Evolutionary conservation across 2,113 vertebrate species (phyloP), one percentile per base, ranked within the genome.

Genomic region (Craseonycteris thonglongyai): DNA sequence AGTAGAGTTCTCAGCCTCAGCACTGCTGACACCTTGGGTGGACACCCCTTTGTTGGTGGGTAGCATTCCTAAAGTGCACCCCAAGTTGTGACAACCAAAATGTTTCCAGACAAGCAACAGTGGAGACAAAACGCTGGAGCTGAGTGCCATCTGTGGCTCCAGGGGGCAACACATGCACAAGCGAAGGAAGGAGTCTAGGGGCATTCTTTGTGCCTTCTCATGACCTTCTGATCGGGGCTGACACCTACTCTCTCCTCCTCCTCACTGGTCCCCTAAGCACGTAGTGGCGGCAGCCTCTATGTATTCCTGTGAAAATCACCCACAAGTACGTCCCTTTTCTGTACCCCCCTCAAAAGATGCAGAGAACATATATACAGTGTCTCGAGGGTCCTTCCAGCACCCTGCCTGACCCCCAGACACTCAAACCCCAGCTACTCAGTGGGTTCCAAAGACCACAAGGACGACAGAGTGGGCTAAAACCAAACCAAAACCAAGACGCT

Each of bases 231-330:
- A 54, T 42, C 11, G 19, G 76, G 49, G 42, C 2, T 38, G n/a
- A 13, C 0, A 19, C 1, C 0, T 2, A 18, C 0, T 76, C 15
- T 13, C 68, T 22, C 10, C 7, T 12, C 79, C 19, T 21, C 49
- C 42, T 69, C 24, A 12, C 3, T 26, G 30, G 49, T 18, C 24
- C n/a, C 72, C 54, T 33, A 40, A 78, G 28, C 18, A 66, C 66
- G 24, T 4, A 7, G 66, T 8, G 28, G 54, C 30, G 33, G 42
- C 1, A 47, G 68, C 65, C 83, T 49, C 49, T 33, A 45, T 18
- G 38, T 78, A 28, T 2, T 28, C 82, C 63, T 63, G 19, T 21
- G n/a, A 68, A n/a, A 79, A 63, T 28, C 2, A 66, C 35, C 74
- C 45, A n/a, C 16, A 71, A 84, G n/a, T 54, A 56, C 2, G 2